Base-by-base conservation (phyloP, 2,797 vertebrate species). In the Hyperoplus immaculatus region DNA sequence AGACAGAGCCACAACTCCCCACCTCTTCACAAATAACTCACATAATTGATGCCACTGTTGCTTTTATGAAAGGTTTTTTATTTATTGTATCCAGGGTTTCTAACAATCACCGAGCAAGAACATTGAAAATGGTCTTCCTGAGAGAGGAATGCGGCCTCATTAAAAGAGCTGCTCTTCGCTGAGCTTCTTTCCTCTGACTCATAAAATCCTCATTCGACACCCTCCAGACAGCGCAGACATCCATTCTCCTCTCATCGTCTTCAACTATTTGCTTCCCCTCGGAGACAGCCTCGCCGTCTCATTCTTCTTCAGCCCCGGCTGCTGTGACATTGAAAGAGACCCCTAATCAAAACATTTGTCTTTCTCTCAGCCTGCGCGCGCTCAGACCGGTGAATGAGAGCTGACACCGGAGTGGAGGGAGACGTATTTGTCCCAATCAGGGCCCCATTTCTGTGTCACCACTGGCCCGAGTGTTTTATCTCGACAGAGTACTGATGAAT, bases 311-410 rank as follows among this genome's bases (percentile, higher is more conserved):
- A 89, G 80, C 61, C 50, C 83, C 56, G 82, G 91, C 90, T 93
- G 83, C 80, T 76, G 87, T 89, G 92, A 95, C 93, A 93, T 94
- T 93, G 93, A 94, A 92, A 92, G 87, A 90, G 93, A 94, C 92
- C 93, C 85, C 92, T 95, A 95, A 95, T 96, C 93, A 95, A 95
- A 95, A 95, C 94, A 94, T 95, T 95, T 95, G 94, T 95, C 95
- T 95, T 94, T 95, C 93, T 94, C 93, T 91, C 88, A 87, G 92
- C 82, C 72, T 46, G 83, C 53, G 81, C 91, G 83, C 53, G 81
- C 91, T 86, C 88, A 85, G 89, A 88, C 93, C 83, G 81, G 87
- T 92, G 93, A 94, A 95, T 94, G 93, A 95, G 93, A 94, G 92
- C 94, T 94, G 94, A 95, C 95, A 93, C 92, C 85, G 78, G 84